A percentile compares a stretch with the other conserved stretches of the same genome.
phyloP scores from a whole-genome alignment of 2,888 invertebrate genomes.

The Cheiracanthium punctorium region DNA sequence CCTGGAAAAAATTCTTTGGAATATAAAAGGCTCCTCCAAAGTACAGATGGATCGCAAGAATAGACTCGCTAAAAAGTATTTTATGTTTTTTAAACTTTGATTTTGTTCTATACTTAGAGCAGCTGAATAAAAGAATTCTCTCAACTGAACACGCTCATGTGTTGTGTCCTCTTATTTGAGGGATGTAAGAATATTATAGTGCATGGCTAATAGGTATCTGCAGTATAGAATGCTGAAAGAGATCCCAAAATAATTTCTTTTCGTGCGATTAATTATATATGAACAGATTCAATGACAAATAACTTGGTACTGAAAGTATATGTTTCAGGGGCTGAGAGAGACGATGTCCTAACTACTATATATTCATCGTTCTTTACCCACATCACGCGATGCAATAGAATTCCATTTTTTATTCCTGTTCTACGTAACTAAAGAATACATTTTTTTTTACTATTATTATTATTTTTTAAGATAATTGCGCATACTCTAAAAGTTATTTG shows the following conservation, averaged over 20 bases:
- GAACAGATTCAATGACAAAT: not conserved
- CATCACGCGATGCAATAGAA: too few species aligned
- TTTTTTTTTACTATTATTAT: too few species aligned
- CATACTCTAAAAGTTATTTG: too few species aligned
- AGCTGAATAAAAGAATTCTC: not conserved
- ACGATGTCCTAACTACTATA: too few species aligned
- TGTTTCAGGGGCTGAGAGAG: too few species aligned
- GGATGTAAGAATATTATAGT: not conserved
- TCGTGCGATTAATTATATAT: not conserved
- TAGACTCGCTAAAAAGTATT: not conserved
- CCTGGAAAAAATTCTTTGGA: constrained; percentile 16
- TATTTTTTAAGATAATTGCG: too few species aligned
- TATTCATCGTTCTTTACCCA: too few species aligned
- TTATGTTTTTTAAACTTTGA: not conserved
- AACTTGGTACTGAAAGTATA: too few species aligned
- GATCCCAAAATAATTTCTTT: too few species aligned
- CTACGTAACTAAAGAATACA: too few species aligned
- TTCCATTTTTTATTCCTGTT: too few species aligned
- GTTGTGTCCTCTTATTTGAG: not conserved
- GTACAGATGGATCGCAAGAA: constrained; percentile 58
- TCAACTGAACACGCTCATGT: not conserved
- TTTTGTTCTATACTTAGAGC: constrained; percentile 2
- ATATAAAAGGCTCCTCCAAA: constrained; percentile 20
- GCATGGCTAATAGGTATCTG: not conserved
- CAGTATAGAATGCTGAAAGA: not conserved